A percentile compares a stretch with the other conserved stretches of the same genome.
phyloP scores from a whole-genome alignment of 1,140 invertebrate genomes.

The Akabosia matsudoensis region DNA sequence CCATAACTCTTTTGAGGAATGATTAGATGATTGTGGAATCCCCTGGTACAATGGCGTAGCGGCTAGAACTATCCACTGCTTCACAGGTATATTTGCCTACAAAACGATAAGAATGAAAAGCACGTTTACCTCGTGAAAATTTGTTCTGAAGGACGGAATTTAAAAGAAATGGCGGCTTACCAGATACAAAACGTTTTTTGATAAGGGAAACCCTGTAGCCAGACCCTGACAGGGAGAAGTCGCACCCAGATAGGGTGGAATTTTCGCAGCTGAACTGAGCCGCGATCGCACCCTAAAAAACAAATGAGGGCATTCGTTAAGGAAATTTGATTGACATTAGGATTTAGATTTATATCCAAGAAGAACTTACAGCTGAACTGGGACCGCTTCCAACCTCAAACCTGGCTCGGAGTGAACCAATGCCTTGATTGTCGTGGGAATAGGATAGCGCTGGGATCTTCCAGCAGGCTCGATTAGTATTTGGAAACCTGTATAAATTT shows the following conservation, averaged over 20 bases:
- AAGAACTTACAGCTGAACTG: slow-evolving; percentile 57
- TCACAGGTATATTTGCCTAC: slow-evolving; percentile 83
- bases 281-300: slow-evolving; percentile 67
- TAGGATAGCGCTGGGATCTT: slow-evolving; percentile 87
- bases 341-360: not conserved
- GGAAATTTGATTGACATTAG: not conserved
- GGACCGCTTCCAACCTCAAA: slow-evolving; percentile 80
- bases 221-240: slow-evolving; percentile 81
- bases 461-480: slow-evolving; percentile 81
- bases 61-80: slow-evolving; percentile 62
- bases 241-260: slow-evolving; percentile 86
- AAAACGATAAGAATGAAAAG: slow-evolving; percentile 44
- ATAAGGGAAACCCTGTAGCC: slow-evolving; percentile 91
- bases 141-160: not conserved
- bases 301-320: not conserved
- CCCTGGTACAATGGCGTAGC: slow-evolving; percentile 50
- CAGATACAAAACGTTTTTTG: slow-evolving; percentile 90
- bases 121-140: not conserved
- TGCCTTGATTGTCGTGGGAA: slow-evolving; percentile 78
- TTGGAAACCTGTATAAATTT: slow-evolving; percentile 61
- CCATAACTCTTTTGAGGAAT: too few relatives aligned
- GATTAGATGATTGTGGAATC: too few relatives aligned
- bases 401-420: slow-evolving; percentile 83
- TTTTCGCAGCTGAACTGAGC: slow-evolving; percentile 94
- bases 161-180: slow-evolving; percentile 55